These are phyloP conservation scores for Percopsis transmontana DNA, from an alignment of 2,113 vertebrate species.

Conservation along the genomic window DNA sequence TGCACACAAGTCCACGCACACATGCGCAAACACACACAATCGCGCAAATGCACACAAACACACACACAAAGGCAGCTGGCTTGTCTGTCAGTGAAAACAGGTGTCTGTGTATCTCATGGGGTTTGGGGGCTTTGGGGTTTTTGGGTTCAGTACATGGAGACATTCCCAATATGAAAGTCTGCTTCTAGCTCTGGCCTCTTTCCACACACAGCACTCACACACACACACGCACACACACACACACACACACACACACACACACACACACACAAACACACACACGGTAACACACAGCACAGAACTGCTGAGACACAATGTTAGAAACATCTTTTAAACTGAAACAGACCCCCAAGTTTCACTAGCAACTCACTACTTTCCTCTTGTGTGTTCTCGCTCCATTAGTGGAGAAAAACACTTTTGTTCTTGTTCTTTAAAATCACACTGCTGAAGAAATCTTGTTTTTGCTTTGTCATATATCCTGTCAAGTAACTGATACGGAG, in stretches of 20 bases:
- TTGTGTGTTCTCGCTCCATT: neutral
- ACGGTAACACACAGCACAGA: constrained; percentile 1
- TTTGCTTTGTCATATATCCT: too few species aligned
- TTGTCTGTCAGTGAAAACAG: constrained; percentile 65
- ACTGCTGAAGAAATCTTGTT: too few species aligned
- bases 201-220: constrained; percentile 38
- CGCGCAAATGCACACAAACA: neutral
- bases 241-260: neutral
- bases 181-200: constrained; percentile 46
- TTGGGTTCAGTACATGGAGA: constrained; percentile 51
- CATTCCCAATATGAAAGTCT: constrained; percentile 73
- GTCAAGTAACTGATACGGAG: too few species aligned
- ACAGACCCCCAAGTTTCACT: neutral
- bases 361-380: neutral
- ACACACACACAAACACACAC: constrained; percentile 7
- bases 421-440: too few species aligned
- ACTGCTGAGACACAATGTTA: too few species aligned
- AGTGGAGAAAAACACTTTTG: neutral
- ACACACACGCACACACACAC: neutral
- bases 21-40: constrained; percentile 30
- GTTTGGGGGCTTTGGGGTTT: constrained; percentile 49
- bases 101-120: constrained; percentile 71
- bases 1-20: constrained; percentile 19
- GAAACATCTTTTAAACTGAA: neutral
- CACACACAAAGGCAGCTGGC: constrained; percentile 53